A percentile compares a stretch with the other conserved stretches of the same genome.
phyloP scores from a whole-genome alignment of 2,888 invertebrate species.

The Andrena camellia region DNA sequence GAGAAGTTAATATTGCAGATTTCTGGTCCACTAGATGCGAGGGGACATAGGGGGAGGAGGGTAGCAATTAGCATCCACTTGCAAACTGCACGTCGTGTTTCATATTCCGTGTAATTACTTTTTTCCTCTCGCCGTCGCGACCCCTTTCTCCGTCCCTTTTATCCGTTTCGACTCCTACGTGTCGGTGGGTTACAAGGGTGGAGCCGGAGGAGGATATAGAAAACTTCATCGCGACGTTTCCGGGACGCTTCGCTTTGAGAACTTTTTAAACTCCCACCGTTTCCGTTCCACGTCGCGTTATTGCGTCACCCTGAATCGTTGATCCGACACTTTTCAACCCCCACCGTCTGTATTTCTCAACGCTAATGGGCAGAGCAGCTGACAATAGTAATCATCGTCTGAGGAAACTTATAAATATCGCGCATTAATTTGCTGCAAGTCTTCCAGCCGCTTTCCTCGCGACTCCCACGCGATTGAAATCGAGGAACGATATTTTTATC shows the following conservation, averaged over 20 bases:
- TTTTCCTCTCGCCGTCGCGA: constrained; percentile 37
- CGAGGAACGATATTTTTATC: too few relatives aligned
- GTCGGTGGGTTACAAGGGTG: constrained; percentile 13
- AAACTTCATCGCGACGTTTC: constrained; percentile 20
- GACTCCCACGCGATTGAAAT: too few relatives aligned
- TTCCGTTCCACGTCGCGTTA: background rate
- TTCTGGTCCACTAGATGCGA: constrained; percentile 26
- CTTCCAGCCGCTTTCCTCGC: too few relatives aligned
- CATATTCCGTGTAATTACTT: constrained; percentile 72
- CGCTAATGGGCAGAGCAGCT: background rate
- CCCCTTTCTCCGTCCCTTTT: constrained; percentile 5
- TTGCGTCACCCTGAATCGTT: background rate
- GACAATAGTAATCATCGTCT: too few relatives aligned
- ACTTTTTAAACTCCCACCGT: background rate
- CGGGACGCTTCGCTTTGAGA: background rate
- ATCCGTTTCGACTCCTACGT: constrained; percentile 15
- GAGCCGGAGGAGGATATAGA: background rate
- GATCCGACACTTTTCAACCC: background rate
- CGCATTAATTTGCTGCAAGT: too few relatives aligned
- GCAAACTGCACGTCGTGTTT: constrained; percentile 43
- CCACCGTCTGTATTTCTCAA: too few relatives aligned
- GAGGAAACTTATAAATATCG: too few relatives aligned
- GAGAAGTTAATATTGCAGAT: constrained; percentile 50
- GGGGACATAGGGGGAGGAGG: background rate
- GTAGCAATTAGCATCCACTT: constrained; percentile 4